A percentile compares a stretch with the other conserved stretches of the same genome.
phyloP scores from a whole-genome alignment of 1,140 invertebrate genomes.

The Reticulitermes speratus region DNA sequence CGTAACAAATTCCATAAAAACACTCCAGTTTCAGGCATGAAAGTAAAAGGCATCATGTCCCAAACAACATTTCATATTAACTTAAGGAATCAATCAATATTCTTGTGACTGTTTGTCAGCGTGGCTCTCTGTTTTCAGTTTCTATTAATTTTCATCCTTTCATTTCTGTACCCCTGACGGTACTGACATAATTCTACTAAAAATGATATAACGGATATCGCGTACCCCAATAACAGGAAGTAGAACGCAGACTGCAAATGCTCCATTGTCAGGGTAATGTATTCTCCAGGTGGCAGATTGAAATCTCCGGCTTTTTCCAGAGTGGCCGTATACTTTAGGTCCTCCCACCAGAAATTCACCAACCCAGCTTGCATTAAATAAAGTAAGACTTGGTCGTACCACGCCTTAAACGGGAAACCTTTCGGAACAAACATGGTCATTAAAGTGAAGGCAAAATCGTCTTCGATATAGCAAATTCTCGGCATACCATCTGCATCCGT shows the following conservation, averaged over 20 bases:
- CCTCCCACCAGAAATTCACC: neutral
- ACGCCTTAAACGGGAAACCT: neutral
- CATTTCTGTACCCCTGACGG: no score
- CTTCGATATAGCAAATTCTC: neutral
- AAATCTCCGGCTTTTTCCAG: neutral
- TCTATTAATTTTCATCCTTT: no score
- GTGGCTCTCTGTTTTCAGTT: no score
- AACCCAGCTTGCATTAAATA: neutral
- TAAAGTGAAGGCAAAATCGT: neutral
- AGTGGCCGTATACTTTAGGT: neutral
- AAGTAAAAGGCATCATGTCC: no score
- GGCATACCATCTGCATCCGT: neutral
- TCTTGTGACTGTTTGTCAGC: no score
- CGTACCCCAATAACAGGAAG: neutral
- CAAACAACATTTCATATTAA: no score
- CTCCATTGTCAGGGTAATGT: neutral
- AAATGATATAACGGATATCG: neutral
- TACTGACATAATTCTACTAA: neutral
- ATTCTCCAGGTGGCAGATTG: neutral
- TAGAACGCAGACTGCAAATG: constrained; percentile 9
- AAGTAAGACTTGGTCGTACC: neutral
- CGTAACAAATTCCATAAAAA: no score
- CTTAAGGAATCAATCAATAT: no score
- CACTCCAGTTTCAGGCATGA: no score
- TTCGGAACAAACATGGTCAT: neutral